Percentiles rank a stretch among this genome's conserved stretches.
phyloP scores from a whole-genome alignment of 2,888 invertebrate species.

The Drosophila meridionalis region DNA sequence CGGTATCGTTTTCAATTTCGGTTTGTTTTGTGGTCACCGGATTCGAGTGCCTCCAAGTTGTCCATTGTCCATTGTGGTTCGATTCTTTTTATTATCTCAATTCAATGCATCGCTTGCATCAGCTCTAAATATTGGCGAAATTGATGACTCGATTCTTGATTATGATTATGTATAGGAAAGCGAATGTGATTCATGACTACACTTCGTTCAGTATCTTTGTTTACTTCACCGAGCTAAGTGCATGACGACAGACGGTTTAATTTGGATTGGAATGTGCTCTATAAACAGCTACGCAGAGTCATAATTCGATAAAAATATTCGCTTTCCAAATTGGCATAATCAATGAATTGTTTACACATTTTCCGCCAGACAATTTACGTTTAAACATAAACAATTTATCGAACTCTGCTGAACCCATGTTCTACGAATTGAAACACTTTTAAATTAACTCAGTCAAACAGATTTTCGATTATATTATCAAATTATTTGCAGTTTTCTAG shows the following conservation, averaged over 20 bases:
- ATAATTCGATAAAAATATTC: constrained; percentile 12
- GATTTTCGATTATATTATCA: not conserved
- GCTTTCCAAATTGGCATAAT: not conserved
- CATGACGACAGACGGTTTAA: constrained; percentile 7
- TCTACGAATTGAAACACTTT: not conserved
- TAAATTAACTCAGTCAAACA: not conserved
- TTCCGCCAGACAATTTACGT: constrained; percentile 4
- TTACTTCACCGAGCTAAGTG: constrained; percentile 6
- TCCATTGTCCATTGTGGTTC: constrained; percentile 11
- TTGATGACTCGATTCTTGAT: constrained; percentile 18
- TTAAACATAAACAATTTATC: not conserved
- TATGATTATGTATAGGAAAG: not conserved
- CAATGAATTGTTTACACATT: constrained; percentile 4
- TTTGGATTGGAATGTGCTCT: constrained; percentile 10
- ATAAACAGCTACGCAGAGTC: constrained; percentile 10
- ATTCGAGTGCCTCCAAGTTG: constrained; percentile 9
- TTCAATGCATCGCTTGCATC: constrained; percentile 37
- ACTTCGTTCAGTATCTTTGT: not conserved
- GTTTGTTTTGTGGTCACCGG: not conserved
- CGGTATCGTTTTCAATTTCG: not conserved
- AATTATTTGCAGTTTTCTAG: not conserved
- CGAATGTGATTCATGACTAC: constrained; percentile 14
- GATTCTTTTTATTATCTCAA: constrained; percentile 28
- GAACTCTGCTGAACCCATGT: constrained; percentile 3
- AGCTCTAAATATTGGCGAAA: constrained; percentile 32